These are phyloP conservation scores for Endotricha flammealis DNA, from an alignment of 2,888 invertebrate genomes.

Conservation along the genomic window DNA sequence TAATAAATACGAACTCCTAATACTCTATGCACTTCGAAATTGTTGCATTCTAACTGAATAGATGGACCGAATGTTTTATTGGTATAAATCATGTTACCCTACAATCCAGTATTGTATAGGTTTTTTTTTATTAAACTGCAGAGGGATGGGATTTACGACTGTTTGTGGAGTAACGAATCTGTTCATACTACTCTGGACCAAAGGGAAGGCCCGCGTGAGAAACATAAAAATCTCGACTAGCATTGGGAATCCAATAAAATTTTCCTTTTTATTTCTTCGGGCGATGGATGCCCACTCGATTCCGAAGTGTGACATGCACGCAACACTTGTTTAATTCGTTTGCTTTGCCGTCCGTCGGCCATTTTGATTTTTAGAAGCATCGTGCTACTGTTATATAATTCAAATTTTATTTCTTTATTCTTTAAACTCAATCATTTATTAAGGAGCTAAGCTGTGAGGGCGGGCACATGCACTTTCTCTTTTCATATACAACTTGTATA, in stretches of 20 bases:
- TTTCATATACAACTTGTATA: no score
- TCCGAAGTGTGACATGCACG: conserved; percentile 3
- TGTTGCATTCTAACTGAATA: no score
- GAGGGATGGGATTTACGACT: conserved; percentile 58
- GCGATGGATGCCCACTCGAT: conserved; percentile 30
- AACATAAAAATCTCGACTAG: conserved; percentile 52
- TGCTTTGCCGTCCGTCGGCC: neutral
- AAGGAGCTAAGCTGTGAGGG: no score
- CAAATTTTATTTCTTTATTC: no score
- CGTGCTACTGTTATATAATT: no score
- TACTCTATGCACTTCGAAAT: no score
- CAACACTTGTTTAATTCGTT: conserved; percentile 1
- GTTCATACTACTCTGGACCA: conserved; percentile 34
- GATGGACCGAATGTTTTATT: conserved; percentile 31
- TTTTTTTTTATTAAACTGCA: conserved; percentile 27
- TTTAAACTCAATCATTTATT: no score
- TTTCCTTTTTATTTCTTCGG: conserved; percentile 44
- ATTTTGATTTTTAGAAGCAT: neutral
- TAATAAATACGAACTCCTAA: no score
- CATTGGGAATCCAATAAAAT: conserved; percentile 44
- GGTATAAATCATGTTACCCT: conserved; percentile 53
- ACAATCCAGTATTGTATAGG: conserved; percentile 32
- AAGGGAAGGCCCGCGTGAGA: conserved; percentile 34
- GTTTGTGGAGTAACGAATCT: conserved; percentile 54
- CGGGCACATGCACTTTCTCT: no score